Evolutionary conservation across 2,797 vertebrate species (phyloP), one percentile per base, ranked within the genome.

Genomic region (Heliangelus exortis): DNA sequence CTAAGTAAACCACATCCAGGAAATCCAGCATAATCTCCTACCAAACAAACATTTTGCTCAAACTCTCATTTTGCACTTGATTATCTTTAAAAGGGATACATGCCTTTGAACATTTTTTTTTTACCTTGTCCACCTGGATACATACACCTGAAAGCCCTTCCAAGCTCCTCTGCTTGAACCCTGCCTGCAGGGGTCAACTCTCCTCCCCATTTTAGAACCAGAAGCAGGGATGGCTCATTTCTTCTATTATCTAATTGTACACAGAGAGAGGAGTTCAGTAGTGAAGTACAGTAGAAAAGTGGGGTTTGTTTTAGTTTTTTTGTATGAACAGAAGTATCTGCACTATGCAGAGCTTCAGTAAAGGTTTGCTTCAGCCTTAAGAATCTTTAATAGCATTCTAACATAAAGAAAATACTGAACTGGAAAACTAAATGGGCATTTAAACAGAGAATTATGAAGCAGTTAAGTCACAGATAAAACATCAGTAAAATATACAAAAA

Each of bases 111-210:
- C 25, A 53, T 54, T 33, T 51, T n/a, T 36, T 74, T 86, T 93
- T 97, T 98, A 98, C 98, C 98, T 98, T 98, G 98, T 96, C 98
- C 98, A 85, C 98, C 98, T 57, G 98, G 98, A 96, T 99, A 99
- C 98, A 99, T 99, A 96, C 98, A 99, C 94, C 98, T 97, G 94
- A 99, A 99, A 78, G 98, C 98, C 92, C 98, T 98, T 87, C 98
- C 98, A 82, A 99, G 98, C 90, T 99, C 98, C 83, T 99, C 98
- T 19, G 98, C 98, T 96, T 99, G 98, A 34, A 99, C 98, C 74
- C 98, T 97, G 95, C 98, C 98, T 33, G 98, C 98, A 75, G 98
- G 98, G 16, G 98, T 99, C 91, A 99, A 74, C 93, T 99, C 98
- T 92, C 98, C 98, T 95, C 98, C 98, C 98, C 98, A 99, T 94